Percentiles rank a stretch among this genome's conserved stretches.
phyloP scores from a whole-genome alignment of 1,140 invertebrate genomes.

The Drosophila punjabiensis region DNA sequence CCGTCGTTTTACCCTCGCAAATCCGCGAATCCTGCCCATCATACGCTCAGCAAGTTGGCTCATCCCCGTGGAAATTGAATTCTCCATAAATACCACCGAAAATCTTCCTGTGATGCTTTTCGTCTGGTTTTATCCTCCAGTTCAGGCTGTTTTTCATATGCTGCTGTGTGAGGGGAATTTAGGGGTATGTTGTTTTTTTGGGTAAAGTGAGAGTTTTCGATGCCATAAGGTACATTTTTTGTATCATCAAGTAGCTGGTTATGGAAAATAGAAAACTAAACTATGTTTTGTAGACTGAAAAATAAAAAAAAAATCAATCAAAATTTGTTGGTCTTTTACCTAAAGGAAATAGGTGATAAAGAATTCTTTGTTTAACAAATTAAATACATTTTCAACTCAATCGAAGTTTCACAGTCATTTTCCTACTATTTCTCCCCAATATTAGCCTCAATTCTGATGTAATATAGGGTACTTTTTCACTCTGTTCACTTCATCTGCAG shows the following conservation, averaged over 20 bases:
- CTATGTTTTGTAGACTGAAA: too few species aligned
- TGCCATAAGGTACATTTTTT: background rate
- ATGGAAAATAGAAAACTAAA: too few species aligned
- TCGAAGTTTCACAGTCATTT: accelerated
- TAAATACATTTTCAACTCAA: too few species aligned
- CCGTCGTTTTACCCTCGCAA: constrained; percentile 1
- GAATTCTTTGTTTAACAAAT: background rate
- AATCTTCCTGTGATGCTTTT: constrained; percentile 16
- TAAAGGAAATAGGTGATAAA: too few species aligned
- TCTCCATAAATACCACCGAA: constrained; percentile 44
- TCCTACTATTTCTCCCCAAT: background rate
- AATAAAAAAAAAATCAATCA: too few species aligned
- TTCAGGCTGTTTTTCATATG: constrained; percentile 1
- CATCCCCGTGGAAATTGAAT: constrained; percentile 49
- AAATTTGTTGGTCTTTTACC: background rate
- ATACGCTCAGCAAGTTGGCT: constrained; percentile 10
- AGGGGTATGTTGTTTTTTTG: background rate
- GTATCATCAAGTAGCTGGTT: accelerated
- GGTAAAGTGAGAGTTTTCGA: background rate
- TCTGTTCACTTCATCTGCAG: background rate
- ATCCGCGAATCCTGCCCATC: constrained; percentile 18
- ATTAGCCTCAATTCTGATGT: background rate
- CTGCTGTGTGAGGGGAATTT: too few species aligned
- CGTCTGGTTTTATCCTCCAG: background rate
- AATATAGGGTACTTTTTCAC: background rate